Evolutionary conservation across 2,113 vertebrate genomes (phyloP).

Genomic region (Nerophis lumbriciformis): DNA sequence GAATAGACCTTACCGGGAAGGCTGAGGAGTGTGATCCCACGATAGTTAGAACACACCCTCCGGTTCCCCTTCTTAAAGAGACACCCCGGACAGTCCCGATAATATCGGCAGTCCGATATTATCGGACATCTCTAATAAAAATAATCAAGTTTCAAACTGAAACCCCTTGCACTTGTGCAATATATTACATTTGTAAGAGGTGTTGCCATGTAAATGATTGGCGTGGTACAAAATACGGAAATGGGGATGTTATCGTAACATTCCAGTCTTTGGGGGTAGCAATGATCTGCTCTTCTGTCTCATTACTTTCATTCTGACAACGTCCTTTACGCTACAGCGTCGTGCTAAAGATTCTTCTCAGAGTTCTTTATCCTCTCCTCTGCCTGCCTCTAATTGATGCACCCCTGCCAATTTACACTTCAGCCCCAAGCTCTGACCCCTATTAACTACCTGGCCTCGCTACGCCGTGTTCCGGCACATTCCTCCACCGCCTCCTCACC

Average conservation of each 20-base stretch:
- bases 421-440: constrained; percentile 74
- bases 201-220: no score
- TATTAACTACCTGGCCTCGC: constrained; percentile 75
- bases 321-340: constrained; percentile 27
- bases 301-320: constrained; percentile 44
- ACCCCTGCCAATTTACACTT: constrained; percentile 79
- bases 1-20: no score
- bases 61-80: no score
- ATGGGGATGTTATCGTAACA: background rate
- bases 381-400: constrained; percentile 78
- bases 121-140: no score
- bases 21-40: no score
- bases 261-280: background rate
- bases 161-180: no score
- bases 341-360: constrained; percentile 61
- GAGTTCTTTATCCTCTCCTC: constrained; percentile 66
- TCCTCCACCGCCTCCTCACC: constrained; percentile 22
- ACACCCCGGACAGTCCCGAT: no score
- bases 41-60: no score
- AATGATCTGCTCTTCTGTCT: constrained; percentile 38
- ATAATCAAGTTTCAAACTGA: no score
- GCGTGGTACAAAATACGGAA: no score
- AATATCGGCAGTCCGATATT: no score
- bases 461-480: constrained; percentile 66
- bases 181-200: no score